Evolutionary conservation across 2,888 invertebrate species (phyloP), one percentile per base, ranked within the genome.

Genomic region (Mesochorus sp.): DNA sequence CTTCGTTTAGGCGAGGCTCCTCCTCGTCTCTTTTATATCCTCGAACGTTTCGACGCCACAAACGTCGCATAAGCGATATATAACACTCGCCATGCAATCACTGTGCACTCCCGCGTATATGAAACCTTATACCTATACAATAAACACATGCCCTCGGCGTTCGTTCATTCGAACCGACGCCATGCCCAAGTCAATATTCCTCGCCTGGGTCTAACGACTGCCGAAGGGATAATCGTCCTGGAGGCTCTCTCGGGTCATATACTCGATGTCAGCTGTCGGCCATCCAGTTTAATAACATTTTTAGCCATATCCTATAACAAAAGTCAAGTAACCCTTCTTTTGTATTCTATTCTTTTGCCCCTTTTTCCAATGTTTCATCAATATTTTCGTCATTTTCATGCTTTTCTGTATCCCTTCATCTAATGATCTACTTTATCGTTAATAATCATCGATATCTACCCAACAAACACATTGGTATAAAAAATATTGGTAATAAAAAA

Each of bases 171-270:
- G 31, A 66, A 70, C 59, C 55, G 42, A 53, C 24, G 12, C 39
- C 17, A 34, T 28, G 12, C 47, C 49, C 57, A 62, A 76, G 64
- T 70, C 64, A 47, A 64, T 61, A 70, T 26, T 26, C 12, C n/a
- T 47, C 57, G 76, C 24, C 70, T 64, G 76, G 57, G 19, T 68
- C 55, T 55, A 68, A 73, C 68, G 57, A 73, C 49, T 49, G 57
- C 19, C 24, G 57, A 76, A 76, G 55, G 39, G 57, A 70, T 66
- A 78, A 53, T 55, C 34, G 44, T 66, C 6, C 10, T 26, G 31
- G 59, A 17, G n/a, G 14, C 21, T 28, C 21, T 39, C 21, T 14
- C 31, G 21, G 19, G 49, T 12, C 10, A 49, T 39, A 59, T 57
- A 21, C 37, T 3, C 14, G 14, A 73, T 28, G 14, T 49, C 64